These are phyloP conservation scores for Gymnosoma rotundatum DNA, from an alignment of 2,888 invertebrate species.

Conservation along the genomic window DNA sequence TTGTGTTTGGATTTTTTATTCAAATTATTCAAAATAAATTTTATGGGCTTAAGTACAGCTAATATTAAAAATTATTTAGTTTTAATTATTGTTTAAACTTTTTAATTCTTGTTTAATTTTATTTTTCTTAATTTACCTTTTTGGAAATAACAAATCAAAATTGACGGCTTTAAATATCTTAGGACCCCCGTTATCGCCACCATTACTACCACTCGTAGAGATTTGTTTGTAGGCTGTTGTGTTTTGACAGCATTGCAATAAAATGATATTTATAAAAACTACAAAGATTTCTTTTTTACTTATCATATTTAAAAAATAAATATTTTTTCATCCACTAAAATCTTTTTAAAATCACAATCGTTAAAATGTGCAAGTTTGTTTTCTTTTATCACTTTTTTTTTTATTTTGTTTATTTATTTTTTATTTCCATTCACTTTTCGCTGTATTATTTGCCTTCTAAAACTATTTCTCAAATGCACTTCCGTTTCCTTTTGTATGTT, in stretches of 20 bases:
- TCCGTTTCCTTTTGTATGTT: constrained; percentile 65
- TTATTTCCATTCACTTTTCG: constrained; percentile 19
- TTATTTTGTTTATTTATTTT: constrained; percentile 13
- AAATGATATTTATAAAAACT: constrained; percentile 38
- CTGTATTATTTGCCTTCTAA: constrained; percentile 36
- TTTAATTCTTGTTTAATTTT: not conserved
- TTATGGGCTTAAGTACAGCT: no score
- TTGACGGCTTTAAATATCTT: constrained; percentile 79
- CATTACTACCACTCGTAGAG: constrained; percentile 72
- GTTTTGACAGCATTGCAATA: constrained; percentile 3
- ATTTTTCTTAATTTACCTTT: constrained; percentile 74
- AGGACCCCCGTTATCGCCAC: constrained; percentile 74
- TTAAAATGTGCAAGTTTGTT: constrained; percentile 41
- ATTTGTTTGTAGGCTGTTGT: constrained; percentile 77
- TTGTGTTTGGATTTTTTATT: no score
- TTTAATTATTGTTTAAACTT: no score
- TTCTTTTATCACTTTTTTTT: not conserved
- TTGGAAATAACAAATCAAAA: constrained; percentile 80
- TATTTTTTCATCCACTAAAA: not conserved
- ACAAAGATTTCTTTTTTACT: constrained; percentile 4
- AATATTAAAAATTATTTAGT: no score
- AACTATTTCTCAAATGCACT: constrained; percentile 59
- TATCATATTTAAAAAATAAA: constrained; percentile 46
- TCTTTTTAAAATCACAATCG: not conserved
- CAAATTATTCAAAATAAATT: no score